These are phyloP conservation scores for Pinctada fucata DNA, from an alignment of 2,888 invertebrate species.

Conservation along the genomic window DNA sequence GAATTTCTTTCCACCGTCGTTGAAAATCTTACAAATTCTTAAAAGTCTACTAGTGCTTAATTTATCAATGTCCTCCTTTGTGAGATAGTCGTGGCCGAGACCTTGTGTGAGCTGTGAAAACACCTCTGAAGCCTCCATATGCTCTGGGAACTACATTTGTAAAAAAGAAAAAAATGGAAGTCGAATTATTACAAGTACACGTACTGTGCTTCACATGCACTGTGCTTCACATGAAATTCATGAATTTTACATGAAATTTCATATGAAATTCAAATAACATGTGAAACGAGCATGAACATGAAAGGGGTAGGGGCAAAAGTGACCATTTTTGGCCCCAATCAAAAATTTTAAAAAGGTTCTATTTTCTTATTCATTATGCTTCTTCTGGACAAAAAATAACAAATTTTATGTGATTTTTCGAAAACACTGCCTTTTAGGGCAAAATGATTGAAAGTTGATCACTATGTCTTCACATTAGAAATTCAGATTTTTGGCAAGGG, in stretches of 20 bases:
- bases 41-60: slow-evolving; percentile 49
- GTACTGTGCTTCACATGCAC: not conserved
- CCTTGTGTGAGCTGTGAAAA: slow-evolving; percentile 51
- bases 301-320: too few species aligned
- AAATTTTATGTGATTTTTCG: too few species aligned
- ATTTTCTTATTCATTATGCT: too few species aligned
- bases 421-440: too few species aligned
- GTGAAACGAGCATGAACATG: not conserved
- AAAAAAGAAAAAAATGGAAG: slow-evolving; percentile 4
- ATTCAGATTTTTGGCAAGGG: too few species aligned
- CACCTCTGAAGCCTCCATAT: slow-evolving; percentile 45
- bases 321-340: too few species aligned
- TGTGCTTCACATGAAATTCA: not conserved
- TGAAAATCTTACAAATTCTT: slow-evolving; percentile 58
- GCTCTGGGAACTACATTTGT: slow-evolving; percentile 41
- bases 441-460: too few species aligned
- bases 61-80: slow-evolving; percentile 53
- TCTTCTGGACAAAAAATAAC: too few species aligned
- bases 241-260: not conserved
- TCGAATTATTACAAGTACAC: not conserved
- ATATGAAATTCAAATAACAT: too few species aligned
- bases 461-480: too few species aligned
- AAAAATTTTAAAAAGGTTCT: too few species aligned
- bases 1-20: slow-evolving; percentile 41
- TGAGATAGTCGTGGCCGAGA: slow-evolving; percentile 44